These are phyloP conservation scores for Proterorhinus semilunaris DNA, from an alignment of 2,113 vertebrate genomes.

Conservation along the genomic window DNA sequence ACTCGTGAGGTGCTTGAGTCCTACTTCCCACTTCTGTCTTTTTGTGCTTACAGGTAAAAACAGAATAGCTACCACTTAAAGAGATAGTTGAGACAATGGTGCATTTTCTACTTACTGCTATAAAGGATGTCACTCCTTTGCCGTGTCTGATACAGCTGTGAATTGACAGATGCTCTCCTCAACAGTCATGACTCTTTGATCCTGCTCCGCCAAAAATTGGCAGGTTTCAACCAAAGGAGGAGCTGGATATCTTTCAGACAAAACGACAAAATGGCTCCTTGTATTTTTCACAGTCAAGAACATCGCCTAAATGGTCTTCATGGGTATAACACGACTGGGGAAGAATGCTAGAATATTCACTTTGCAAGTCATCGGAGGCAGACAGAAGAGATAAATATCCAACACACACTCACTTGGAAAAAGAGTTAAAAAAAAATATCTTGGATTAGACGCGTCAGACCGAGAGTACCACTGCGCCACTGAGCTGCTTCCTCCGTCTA, in stretches of 20 bases:
- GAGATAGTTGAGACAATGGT: not conserved
- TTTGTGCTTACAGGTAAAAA: too few relatives aligned
- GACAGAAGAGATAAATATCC: conserved; percentile 36
- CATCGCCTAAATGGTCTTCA: conserved; percentile 46
- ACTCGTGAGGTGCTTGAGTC: too few relatives aligned
- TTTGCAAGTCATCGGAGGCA: conserved; percentile 25
- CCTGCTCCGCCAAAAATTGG: conserved; percentile 40
- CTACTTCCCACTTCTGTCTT: too few relatives aligned
- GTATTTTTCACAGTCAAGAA: conserved; percentile 42
- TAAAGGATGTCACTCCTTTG: not conserved
- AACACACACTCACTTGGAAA: conserved; percentile 5
- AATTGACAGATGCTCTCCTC: conserved; percentile 27
- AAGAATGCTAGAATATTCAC: conserved; percentile 12
- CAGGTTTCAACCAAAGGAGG: conserved; percentile 34
- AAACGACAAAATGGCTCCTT: conserved; percentile 45
- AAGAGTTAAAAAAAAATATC: not conserved
- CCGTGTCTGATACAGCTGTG: conserved; percentile 10
- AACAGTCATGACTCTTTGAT: conserved; percentile 37
- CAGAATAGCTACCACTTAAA: too few relatives aligned
- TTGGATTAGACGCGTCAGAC: conserved; percentile 26
- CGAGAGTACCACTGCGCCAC: conserved; percentile 39
- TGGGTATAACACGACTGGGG: not conserved
- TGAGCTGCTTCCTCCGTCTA: conserved; percentile 34
- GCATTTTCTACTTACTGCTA: not conserved
- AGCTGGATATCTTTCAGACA: conserved; percentile 31